Base-by-base conservation (phyloP, 2,113 vertebrate genomes). In the Mandrillus leucophaeus region DNA sequence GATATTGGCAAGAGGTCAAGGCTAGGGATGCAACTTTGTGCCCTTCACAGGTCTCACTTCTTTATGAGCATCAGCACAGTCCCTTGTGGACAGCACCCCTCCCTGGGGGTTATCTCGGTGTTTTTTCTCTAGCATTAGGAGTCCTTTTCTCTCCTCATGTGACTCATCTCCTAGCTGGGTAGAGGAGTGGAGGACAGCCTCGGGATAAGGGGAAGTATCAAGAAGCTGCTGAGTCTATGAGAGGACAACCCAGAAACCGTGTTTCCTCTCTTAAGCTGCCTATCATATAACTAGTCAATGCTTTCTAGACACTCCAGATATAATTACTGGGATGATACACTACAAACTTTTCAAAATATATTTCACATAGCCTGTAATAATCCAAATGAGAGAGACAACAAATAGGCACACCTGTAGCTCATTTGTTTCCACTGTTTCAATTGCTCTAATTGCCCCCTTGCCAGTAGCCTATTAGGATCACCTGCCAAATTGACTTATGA, bases 351-450 rank as follows among this genome's bases (percentile, higher is more conserved):
- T 93, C 17, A 57, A 92, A 92, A 93, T 73, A n/a, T 38, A 82
- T 61, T 93, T 92, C 84, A 50, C 85, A 40, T 9, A 66, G 18
- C 18, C 38, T 32, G 3, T 68, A 89, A 78, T 66, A 50, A 95
- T n/a, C 73, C 75, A 59, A 48, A 82, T 0, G 68, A 92, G 59
- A 40, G 48, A 80, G 70, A 16, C 92, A 73, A 40, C 83, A 95
- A 82, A 27, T 48, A 78, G 38, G 52, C 38, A 40, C 93, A 97
- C 96, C 96, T 97, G 93, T 96, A 97, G 85, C 84, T 92, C 91
- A 83, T 94, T 97, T 86, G 66, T 82, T 82, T 76, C 83, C 52
- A n/a, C n/a, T 5, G 7, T 81, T 91, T 89, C 87, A 35, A 32
- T 72, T 40, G 83, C 78, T 91, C 14, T 9, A 30, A 78, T 91